These are phyloP conservation scores for Fulica atra DNA, from an alignment of 2,113 vertebrate species.

Conservation along the genomic window DNA sequence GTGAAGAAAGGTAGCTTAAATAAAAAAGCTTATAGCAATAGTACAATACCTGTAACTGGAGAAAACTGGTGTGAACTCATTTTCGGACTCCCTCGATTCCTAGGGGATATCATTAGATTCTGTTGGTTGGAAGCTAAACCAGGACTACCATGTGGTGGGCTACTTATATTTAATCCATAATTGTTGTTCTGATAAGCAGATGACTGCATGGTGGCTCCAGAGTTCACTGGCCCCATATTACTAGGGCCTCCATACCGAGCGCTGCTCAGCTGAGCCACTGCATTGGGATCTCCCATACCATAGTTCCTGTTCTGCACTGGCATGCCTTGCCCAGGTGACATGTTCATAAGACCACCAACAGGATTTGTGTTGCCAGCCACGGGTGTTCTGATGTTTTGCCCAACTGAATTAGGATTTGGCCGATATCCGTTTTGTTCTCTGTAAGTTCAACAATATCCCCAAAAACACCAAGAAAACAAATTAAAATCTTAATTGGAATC, in stretches of 20 bases:
- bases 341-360: conserved; percentile 78
- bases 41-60: conserved; percentile 86
- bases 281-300: conserved; percentile 68
- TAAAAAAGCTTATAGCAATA: background rate
- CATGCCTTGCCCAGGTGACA: conserved; percentile 81
- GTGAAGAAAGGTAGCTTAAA: background rate
- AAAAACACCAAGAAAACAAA: conserved; percentile 11
- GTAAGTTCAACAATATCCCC: conserved; percentile 30
- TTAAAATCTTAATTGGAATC: background rate
- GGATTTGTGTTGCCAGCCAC: conserved; percentile 78
- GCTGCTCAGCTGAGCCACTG: conserved; percentile 67
- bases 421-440: conserved; percentile 93
- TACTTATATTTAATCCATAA: conserved; percentile 88
- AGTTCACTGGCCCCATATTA: conserved; percentile 57
- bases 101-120: conserved; percentile 90
- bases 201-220: conserved; percentile 74
- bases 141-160: conserved; percentile 89
- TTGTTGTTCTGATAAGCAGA: conserved; percentile 84
- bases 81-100: conserved; percentile 92
- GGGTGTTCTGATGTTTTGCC: conserved; percentile 82
- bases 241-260: conserved; percentile 69
- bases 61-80: conserved; percentile 92
- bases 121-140: conserved; percentile 85
- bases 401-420: conserved; percentile 79
- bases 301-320: conserved; percentile 77